Percentiles rank a stretch among this genome's conserved stretches.
Conservation (phyloP, 2,797 vertebrate species). For the Siniperca scherzeri region DNA sequence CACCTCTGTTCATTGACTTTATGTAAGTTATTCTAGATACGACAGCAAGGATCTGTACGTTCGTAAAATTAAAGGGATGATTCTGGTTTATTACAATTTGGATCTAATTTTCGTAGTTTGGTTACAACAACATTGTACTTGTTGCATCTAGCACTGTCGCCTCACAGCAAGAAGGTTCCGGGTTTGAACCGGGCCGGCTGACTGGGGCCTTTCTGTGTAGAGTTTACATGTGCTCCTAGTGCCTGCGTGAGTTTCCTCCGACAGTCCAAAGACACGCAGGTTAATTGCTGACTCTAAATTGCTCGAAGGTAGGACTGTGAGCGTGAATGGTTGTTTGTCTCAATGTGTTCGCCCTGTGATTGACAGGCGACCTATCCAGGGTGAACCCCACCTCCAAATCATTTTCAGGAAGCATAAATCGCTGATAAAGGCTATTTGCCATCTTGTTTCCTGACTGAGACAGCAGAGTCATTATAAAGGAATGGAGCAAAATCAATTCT, state of each 20-base stretch:
- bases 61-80: background rate
- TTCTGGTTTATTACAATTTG: constrained; percentile 7
- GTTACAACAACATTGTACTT: background rate
- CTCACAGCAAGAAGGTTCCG: background rate
- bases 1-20: background rate
- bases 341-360: too few species aligned
- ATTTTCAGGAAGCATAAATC: background rate
- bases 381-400: background rate
- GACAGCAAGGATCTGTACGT: background rate
- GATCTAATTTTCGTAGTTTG: background rate
- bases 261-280: background rate
- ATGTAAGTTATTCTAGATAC: background rate
- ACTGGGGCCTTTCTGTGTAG: background rate
- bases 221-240: background rate
- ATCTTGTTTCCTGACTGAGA: background rate
- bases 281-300: too few species aligned
- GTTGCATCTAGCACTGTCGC: background rate
- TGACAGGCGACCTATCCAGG: too few species aligned
- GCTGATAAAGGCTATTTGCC: background rate
- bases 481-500: background rate
- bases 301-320: too few species aligned
- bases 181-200: background rate
- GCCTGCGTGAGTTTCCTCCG: background rate
- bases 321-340: too few species aligned
- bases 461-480: background rate